Evolutionary conservation across 2,797 vertebrate species (phyloP).

Genomic region (Rousettus madagascariensis): DNA sequence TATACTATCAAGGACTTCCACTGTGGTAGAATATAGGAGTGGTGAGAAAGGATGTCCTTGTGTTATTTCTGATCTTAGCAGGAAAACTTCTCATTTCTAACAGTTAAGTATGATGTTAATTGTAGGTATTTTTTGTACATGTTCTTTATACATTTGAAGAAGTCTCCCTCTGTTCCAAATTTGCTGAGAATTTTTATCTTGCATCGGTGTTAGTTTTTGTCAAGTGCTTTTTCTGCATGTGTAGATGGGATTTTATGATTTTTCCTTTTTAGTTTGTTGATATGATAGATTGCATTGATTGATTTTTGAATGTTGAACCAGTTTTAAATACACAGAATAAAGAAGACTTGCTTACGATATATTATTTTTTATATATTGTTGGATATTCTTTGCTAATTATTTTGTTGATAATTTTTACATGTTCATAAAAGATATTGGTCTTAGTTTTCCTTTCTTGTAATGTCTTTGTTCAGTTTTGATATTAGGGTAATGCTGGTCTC

Average conservation of each 20-base stretch:
- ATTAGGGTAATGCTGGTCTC: neutral
- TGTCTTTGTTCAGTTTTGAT: neutral
- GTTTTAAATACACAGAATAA: neutral
- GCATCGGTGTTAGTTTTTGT: neutral
- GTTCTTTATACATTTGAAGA: neutral
- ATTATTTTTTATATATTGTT: neutral
- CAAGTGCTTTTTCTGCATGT: neutral
- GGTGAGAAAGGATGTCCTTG: neutral
- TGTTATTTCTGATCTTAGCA: neutral
- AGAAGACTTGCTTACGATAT: neutral
- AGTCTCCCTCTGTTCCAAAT: neutral
- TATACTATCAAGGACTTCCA: neutral
- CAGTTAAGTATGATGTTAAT: neutral
- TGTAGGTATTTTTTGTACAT: neutral
- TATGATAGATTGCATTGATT: neutral
- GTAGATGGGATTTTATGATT: neutral
- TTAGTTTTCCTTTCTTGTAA: neutral
- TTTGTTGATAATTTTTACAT: neutral
- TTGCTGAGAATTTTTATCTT: constrained; percentile 17
- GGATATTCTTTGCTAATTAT: neutral
- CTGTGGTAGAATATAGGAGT: neutral
- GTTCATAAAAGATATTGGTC: neutral
- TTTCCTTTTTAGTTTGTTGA: neutral
- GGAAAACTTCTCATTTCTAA: neutral
- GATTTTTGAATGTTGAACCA: neutral